Evolutionary conservation across 1,140 invertebrate genomes (phyloP).

Genomic region (Phymorhynchus buccinoides): DNA sequence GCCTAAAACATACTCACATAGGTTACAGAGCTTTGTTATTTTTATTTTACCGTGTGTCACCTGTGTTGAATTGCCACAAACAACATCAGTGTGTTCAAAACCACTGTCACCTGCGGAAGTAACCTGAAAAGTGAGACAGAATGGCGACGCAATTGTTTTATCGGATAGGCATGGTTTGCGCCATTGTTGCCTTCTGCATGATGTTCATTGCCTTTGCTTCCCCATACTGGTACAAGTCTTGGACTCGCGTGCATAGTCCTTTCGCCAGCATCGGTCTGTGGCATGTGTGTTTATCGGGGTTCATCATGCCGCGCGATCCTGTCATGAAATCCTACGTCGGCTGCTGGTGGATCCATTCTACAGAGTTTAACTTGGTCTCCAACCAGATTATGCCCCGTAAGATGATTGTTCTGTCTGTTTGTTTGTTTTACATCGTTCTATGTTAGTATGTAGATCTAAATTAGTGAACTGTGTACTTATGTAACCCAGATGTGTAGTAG

Average conservation of each 20-base stretch:
- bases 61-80: background rate
- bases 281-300: slow-evolving; percentile 96
- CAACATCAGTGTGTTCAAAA: background rate
- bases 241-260: slow-evolving; percentile 88
- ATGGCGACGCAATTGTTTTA: slow-evolving; percentile 55
- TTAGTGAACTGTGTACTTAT: background rate
- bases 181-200: slow-evolving; percentile 63
- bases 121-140: slow-evolving; percentile 32
- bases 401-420: background rate
- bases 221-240: slow-evolving; percentile 97
- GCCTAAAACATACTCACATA: background rate
- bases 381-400: slow-evolving; percentile 90
- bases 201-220: slow-evolving; percentile 91
- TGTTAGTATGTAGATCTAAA: too few species aligned
- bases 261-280: slow-evolving; percentile 87
- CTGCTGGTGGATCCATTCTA: slow-evolving; percentile 94
- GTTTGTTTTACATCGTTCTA: too few species aligned
- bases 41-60: background rate
- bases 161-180: slow-evolving; percentile 59
- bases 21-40: background rate
- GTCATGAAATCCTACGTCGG: slow-evolving; percentile 91
- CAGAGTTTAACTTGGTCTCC: slow-evolving; percentile 91
- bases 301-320: slow-evolving; percentile 91
- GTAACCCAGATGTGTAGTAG: background rate
- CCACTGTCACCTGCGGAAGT: background rate